Conservation (phyloP, 2,113 vertebrate species). For the Leptobrachium ailaonicum region DNA sequence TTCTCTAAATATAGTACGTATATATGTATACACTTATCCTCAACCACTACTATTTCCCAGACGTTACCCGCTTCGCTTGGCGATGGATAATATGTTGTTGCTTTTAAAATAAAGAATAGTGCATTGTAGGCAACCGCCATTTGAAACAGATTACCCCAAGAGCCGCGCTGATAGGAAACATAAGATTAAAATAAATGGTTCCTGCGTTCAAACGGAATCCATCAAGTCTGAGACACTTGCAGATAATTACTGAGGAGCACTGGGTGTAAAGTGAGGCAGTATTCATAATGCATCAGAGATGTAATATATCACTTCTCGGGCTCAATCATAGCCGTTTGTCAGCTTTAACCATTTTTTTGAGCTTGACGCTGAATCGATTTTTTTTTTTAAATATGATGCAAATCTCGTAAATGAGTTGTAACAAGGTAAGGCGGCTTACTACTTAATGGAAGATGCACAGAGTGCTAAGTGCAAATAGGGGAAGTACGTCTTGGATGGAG, state of each 20-base stretch:
- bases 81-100: too few relatives aligned
- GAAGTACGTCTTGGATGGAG: not conserved
- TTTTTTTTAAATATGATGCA: slow-evolving; percentile 27
- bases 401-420: slow-evolving; percentile 19
- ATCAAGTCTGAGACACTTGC: slow-evolving; percentile 21
- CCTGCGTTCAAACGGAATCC: slow-evolving; percentile 13
- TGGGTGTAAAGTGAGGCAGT: slow-evolving; percentile 26
- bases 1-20: too few relatives aligned
- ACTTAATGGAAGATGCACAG: not conserved
- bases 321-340: slow-evolving; percentile 1
- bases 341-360: not conserved
- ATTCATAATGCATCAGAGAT: slow-evolving; percentile 22
- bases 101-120: too few relatives aligned
- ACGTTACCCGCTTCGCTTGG: too few relatives aligned
- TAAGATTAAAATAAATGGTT: slow-evolving; percentile 26
- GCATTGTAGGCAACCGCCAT: not conserved
- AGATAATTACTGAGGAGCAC: slow-evolving; percentile 35
- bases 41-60: too few relatives aligned
- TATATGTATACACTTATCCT: too few relatives aligned
- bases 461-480: not conserved
- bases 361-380: not conserved
- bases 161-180: slow-evolving; percentile 19
- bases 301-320: slow-evolving; percentile 21
- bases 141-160: slow-evolving; percentile 19
- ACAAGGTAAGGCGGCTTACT: not conserved